Conservation (phyloP, 2,113 vertebrate species). For the Coracopsis vasa region DNA sequence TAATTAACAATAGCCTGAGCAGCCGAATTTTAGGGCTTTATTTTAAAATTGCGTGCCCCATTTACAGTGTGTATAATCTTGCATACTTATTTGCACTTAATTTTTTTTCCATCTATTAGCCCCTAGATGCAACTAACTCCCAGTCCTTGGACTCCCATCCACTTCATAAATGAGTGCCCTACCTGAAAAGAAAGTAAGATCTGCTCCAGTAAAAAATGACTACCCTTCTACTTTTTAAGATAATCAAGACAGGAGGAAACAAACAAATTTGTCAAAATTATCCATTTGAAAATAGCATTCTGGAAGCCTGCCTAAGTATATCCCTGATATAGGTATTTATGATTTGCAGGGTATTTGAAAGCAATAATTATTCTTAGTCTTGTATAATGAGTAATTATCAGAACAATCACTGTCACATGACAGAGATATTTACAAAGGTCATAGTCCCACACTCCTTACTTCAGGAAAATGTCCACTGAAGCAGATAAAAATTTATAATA, state of each 20-base stretch:
- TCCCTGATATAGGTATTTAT: background rate
- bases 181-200: conserved; percentile 11
- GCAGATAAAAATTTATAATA: background rate
- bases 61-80: conserved; percentile 52
- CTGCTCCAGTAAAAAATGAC: background rate
- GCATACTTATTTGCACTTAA: conserved; percentile 7
- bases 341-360: background rate
- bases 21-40: conserved; percentile 60
- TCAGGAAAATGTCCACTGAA: background rate
- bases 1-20: conserved; percentile 67
- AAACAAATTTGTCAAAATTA: background rate
- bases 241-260: background rate
- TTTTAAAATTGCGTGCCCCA: conserved; percentile 55
- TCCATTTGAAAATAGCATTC: background rate
- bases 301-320: background rate
- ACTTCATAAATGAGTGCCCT: background rate
- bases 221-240: background rate
- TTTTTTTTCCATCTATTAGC: conserved; percentile 29
- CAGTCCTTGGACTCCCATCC: background rate
- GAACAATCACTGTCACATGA: conserved; percentile 11
- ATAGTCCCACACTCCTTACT: background rate
- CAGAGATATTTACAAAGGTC: conserved; percentile 19
- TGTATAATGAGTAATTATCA: conserved; percentile 17
- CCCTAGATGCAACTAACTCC: background rate
- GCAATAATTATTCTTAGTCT: background rate